Conservation (phyloP, 1,140 invertebrate genomes). For the Drosophila busckii region DNA sequence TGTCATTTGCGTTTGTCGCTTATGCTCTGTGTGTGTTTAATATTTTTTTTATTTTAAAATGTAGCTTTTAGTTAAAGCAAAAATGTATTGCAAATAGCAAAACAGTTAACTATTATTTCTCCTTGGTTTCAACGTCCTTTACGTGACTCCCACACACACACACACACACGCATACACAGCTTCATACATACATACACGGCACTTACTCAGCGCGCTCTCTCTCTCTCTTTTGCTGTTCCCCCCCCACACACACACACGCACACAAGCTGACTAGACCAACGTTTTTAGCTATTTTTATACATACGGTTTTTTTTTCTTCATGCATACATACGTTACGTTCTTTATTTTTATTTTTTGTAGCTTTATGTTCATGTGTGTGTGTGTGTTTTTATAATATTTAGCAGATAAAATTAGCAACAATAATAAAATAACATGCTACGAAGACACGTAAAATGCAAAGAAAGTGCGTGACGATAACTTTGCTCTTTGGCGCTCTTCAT, state of each 20-base stretch:
- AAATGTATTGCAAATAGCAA: too few species aligned
- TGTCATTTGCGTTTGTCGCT: slow-evolving; percentile 15
- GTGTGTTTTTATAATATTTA: slow-evolving; percentile 34
- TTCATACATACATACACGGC: too few species aligned
- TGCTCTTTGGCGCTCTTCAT: neutral
- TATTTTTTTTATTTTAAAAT: slow-evolving; percentile 41
- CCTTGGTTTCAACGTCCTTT: slow-evolving; percentile 27
- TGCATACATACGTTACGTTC: too few species aligned
- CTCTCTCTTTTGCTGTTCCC: slow-evolving; percentile 3
- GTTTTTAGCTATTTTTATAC: slow-evolving; percentile 55
- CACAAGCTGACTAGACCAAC: slow-evolving; percentile 18
- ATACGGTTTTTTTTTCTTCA: too few species aligned
- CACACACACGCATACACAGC: slow-evolving; percentile 1
- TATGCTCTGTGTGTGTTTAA: slow-evolving; percentile 1
- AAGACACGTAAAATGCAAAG: slow-evolving; percentile 49
- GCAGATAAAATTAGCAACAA: slow-evolving; percentile 66
- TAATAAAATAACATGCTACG: slow-evolving; percentile 43
- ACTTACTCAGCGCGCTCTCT: neutral
- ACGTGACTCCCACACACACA: slow-evolving; percentile 18
- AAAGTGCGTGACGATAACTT: slow-evolving; percentile 44
- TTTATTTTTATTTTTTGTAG: too few species aligned
- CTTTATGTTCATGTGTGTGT: slow-evolving; percentile 1
- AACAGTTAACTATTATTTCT: slow-evolving; percentile 5
- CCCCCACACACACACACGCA: too few species aligned
- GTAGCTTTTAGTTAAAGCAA: too few species aligned